Percentiles rank a stretch among this genome's conserved stretches.
phyloP scores from a whole-genome alignment of 2,113 vertebrate species.

The Xiphophorus couchianus region DNA sequence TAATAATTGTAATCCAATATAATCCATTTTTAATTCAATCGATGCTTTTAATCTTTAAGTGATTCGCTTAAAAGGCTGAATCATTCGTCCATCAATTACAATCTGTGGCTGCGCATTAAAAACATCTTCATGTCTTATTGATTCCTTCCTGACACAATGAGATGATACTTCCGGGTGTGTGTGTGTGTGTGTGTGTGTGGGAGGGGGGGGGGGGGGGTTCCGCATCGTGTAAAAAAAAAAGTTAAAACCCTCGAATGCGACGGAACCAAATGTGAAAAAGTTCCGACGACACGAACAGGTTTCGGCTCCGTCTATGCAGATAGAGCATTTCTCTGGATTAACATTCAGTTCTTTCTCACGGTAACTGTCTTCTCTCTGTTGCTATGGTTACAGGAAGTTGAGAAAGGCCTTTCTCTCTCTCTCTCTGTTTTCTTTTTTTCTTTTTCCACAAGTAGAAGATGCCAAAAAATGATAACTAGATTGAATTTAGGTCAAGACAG shows the following conservation, averaged over 20 bases:
- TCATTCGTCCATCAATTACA: background rate
- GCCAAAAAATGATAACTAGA: background rate
- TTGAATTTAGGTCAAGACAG: background rate
- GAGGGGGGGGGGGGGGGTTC: too few relatives aligned
- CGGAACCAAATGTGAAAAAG: background rate
- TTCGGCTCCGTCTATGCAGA: background rate
- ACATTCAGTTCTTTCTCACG: slow-evolving; percentile 12
- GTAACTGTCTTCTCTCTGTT: slow-evolving; percentile 36
- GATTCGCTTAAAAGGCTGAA: background rate
- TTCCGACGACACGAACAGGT: too few relatives aligned
- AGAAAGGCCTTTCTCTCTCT: slow-evolving; percentile 16
- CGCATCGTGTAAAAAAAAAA: too few relatives aligned
- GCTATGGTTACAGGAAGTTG: slow-evolving; percentile 49
- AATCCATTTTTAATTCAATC: background rate
- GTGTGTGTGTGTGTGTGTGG: too few relatives aligned
- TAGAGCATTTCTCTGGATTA: background rate
- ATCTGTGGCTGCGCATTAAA: background rate
- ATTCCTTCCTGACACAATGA: background rate
- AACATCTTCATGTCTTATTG: background rate
- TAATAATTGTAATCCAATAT: background rate
- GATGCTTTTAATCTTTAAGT: background rate
- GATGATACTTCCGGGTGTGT: background rate
- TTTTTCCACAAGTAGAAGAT: background rate
- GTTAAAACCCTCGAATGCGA: too few relatives aligned
- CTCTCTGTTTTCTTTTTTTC: background rate